Conservation (phyloP, 2,888 invertebrate species). For the Teleogryllus oceanicus region DNA sequence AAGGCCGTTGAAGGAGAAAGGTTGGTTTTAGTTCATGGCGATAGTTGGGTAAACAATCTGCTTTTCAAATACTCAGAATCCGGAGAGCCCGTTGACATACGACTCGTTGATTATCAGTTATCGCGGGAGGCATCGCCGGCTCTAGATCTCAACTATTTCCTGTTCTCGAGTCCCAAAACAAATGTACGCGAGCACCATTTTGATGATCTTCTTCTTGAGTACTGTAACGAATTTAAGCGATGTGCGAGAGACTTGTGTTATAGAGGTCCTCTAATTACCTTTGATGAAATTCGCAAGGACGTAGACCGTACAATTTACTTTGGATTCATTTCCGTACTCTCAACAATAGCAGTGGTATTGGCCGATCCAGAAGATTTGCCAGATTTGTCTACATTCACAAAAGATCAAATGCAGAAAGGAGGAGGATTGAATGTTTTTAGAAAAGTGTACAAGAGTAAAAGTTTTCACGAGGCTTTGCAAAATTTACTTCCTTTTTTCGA, state of each 20-base stretch:
- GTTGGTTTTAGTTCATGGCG: conserved; percentile 35
- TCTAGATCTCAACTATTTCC: conserved; percentile 35
- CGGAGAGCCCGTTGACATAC: conserved; percentile 25
- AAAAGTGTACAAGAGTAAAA: not conserved
- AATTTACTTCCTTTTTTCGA: not conserved
- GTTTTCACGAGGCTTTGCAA: not conserved
- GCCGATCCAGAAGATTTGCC: conserved; percentile 20
- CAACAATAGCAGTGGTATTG: not conserved
- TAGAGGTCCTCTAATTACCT: not conserved
- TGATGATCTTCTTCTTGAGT: conserved; percentile 18
- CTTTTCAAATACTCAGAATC: conserved; percentile 27
- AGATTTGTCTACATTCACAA: not conserved
- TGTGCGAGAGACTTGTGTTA: not conserved
- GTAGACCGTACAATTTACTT: not conserved
- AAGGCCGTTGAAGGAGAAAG: not conserved
- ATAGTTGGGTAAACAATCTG: conserved; percentile 37
- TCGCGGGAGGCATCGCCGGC: conserved; percentile 31
- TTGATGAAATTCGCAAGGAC: not conserved
- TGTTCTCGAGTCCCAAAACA: conserved; percentile 29
- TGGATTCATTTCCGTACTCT: not conserved
- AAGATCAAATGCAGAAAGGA: not conserved
- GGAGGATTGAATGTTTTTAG: not conserved
- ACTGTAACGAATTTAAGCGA: not conserved
- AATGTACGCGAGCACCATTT: conserved; percentile 23
- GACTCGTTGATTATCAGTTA: conserved; percentile 36